A percentile compares a stretch with the other conserved stretches of the same genome.
Conservation (phyloP, 2,888 invertebrate species). For the Colostygia pectinataria region DNA sequence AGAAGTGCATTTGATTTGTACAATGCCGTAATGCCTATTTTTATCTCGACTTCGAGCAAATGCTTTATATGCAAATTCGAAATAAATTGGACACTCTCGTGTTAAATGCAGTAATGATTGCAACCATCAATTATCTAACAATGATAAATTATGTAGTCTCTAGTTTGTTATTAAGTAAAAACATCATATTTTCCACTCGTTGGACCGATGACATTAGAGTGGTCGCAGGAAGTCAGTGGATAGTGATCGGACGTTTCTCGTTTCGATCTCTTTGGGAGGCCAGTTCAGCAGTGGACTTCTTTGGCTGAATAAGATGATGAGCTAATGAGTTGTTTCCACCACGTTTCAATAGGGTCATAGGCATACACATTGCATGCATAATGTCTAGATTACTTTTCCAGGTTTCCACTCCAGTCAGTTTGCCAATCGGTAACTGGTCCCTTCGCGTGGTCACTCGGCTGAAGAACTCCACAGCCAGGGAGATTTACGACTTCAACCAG, state of each 20-base stretch:
- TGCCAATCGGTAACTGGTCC: constrained; percentile 87
- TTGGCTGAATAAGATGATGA: no score
- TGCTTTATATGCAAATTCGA: constrained; percentile 12
- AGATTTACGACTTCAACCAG: constrained; percentile 83
- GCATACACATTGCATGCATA: no score
- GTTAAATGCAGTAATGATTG: neutral
- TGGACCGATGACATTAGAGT: no score
- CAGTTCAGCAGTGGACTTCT: no score
- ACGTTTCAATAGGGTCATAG: no score
- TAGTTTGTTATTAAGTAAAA: no score
- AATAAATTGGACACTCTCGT: neutral
- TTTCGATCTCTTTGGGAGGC: no score
- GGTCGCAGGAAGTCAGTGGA: no score
- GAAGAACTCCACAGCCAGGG: constrained; percentile 61
- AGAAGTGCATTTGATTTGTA: constrained; percentile 16
- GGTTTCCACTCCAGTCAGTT: constrained; percentile 85
- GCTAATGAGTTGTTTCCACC: no score
- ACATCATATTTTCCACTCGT: no score
- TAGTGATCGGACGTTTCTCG: no score
- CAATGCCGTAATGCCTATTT: constrained; percentile 30
- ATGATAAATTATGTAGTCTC: no score
- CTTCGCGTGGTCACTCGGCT: constrained; percentile 84
- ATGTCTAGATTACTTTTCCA: constrained; percentile 48
- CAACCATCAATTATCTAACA: neutral
- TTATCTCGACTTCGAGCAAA: constrained; percentile 13